These are phyloP conservation scores for Andricus curvator DNA, from an alignment of 2,888 invertebrate species.

Conservation along the genomic window DNA sequence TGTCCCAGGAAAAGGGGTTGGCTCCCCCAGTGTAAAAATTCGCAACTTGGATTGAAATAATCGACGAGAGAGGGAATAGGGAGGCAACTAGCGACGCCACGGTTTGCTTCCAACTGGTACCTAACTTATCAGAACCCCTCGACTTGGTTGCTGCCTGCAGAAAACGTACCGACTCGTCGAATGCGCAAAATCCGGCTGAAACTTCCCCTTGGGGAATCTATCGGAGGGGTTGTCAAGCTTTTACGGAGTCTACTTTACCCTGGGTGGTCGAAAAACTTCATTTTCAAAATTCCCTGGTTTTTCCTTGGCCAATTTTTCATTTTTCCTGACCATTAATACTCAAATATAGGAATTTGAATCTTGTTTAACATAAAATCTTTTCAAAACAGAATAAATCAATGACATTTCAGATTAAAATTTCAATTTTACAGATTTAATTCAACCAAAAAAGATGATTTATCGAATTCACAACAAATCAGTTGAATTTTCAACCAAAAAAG, in stretches of 20 bases:
- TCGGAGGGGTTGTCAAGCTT: neutral
- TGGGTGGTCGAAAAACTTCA: no score
- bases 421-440: no score
- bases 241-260: conserved; percentile 5
- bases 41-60: neutral
- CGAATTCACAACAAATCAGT: no score
- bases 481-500: no score
- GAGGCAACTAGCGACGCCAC: conserved; percentile 47
- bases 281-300: no score
- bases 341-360: neutral
- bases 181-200: conserved; percentile 51
- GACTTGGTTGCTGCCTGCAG: conserved; percentile 19
- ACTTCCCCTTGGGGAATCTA: conserved; percentile 5
- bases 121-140: conserved; percentile 42
- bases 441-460: no score
- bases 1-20: conserved; percentile 31
- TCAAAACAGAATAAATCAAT: no score
- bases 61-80: neutral
- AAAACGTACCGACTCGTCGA: conserved; percentile 27
- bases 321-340: no score
- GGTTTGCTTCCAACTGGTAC: conserved; percentile 46
- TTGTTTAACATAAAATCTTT: no score
- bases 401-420: neutral
- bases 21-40: conserved; percentile 44
- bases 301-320: no score